Percentiles rank a stretch among this genome's conserved stretches.
Conservation (phyloP, 1,140 invertebrate genomes). For the Papilio machaon region DNA sequence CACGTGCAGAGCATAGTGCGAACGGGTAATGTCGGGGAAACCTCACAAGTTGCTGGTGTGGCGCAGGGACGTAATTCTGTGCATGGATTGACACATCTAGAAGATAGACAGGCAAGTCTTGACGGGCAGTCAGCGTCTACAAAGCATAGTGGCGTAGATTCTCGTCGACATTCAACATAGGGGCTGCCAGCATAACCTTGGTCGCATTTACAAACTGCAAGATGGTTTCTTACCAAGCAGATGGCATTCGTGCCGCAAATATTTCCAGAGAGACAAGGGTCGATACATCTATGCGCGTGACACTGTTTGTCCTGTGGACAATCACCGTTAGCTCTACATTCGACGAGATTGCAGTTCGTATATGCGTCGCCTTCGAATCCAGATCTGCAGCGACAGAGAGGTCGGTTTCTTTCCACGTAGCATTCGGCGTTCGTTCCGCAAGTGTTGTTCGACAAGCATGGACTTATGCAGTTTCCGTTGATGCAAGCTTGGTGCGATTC, state of each 20-base stretch:
- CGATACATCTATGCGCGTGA: constrained; percentile 92
- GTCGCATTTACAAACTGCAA: constrained; percentile 92
- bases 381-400: constrained; percentile 90
- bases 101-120: constrained; percentile 90
- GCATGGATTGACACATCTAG: constrained; percentile 93
- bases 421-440: constrained; percentile 94
- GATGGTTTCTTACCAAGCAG: constrained; percentile 91
- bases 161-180: constrained; percentile 88
- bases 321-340: constrained; percentile 94
- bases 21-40: constrained; percentile 90
- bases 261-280: constrained; percentile 91
- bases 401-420: constrained; percentile 87
- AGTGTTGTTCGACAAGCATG: constrained; percentile 89
- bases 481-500: constrained; percentile 90
- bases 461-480: constrained; percentile 92
- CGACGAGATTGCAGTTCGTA: constrained; percentile 89
- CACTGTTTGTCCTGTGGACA: constrained; percentile 93
- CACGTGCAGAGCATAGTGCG: constrained; percentile 95
- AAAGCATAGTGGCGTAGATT: constrained; percentile 89
- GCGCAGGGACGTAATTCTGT: constrained; percentile 89
- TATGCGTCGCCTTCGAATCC: constrained; percentile 92
- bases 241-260: constrained; percentile 90
- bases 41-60: constrained; percentile 90
- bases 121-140: constrained; percentile 92
- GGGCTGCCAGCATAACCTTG: constrained; percentile 89